Evolutionary conservation across 2,797 vertebrate genomes (phyloP).

Genomic region (Buphagus erythrorhynchus): DNA sequence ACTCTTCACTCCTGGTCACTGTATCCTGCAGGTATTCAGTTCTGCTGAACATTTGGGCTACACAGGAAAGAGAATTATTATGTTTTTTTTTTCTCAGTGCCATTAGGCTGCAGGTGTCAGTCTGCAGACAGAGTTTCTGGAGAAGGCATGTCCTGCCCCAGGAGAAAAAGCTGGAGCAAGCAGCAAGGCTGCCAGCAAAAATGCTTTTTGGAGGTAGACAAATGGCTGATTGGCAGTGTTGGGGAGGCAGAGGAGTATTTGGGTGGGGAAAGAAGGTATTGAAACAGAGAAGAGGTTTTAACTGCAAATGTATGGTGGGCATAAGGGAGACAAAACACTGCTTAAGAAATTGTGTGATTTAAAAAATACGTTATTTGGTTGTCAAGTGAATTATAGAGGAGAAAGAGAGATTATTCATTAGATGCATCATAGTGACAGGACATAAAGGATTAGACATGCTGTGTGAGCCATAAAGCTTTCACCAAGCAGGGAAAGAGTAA

Average conservation of each 20-base stretch:
- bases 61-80: not conserved
- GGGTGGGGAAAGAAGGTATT: not conserved
- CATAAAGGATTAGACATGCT: conserved; percentile 42
- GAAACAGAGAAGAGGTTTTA: not conserved
- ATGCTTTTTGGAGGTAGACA: not conserved
- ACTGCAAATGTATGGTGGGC: not conserved
- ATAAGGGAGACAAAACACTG: not conserved
- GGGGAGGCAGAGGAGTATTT: not conserved
- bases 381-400: conserved; percentile 42
- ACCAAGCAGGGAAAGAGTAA: conserved; percentile 25
- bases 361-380: conserved; percentile 27
- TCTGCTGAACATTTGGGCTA: not conserved
- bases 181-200: not conserved
- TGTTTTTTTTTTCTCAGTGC: not conserved
- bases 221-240: not conserved
- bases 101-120: not conserved
- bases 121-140: not conserved
- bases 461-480: conserved; percentile 52
- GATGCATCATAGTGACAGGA: conserved; percentile 9
- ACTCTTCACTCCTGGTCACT: not conserved
- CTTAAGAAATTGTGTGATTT: not conserved
- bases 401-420: conserved; percentile 52
- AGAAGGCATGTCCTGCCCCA: not conserved
- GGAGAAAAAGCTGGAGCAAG: not conserved
- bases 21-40: not conserved